Evolutionary conservation across 2,888 invertebrate genomes (phyloP).

Genomic region (Pseudococcus longispinus): DNA sequence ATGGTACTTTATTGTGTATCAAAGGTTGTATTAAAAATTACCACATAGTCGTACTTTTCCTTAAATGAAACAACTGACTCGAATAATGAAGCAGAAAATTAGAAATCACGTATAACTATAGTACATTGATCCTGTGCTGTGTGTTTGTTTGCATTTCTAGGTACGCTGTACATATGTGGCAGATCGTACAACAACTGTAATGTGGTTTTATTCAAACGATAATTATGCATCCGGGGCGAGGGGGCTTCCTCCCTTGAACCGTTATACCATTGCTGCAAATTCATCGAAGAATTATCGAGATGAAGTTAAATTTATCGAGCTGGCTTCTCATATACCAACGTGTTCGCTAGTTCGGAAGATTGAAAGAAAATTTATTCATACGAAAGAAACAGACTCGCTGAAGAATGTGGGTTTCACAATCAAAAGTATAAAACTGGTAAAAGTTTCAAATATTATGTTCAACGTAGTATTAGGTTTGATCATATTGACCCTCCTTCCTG

Average conservation of each 20-base stretch:
- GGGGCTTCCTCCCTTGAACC: not conserved
- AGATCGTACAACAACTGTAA: not conserved
- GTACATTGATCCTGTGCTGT: not conserved
- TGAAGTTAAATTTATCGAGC: not conserved
- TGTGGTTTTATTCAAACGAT: not conserved
- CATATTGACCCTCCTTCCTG: not conserved
- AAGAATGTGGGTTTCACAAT: not conserved
- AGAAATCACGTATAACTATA: conserved; percentile 2
- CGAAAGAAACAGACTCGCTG: not conserved
- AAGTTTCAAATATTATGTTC: not conserved
- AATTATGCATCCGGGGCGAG: not conserved
- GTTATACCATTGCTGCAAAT: not conserved
- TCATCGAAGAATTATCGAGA: not conserved
- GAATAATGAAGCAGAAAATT: conserved; percentile 34
- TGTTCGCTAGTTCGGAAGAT: not conserved
- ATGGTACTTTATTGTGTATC: conserved; percentile 39
- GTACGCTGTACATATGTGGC: not conserved
- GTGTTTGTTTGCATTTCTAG: not conserved
- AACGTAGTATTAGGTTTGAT: not conserved
- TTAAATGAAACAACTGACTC: conserved; percentile 22
- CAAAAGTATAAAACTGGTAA: not conserved
- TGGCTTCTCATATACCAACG: not conserved
- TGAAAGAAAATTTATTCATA: not conserved
- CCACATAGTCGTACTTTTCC: conserved; percentile 29
- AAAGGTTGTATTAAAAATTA: conserved; percentile 18